Percentiles rank a stretch among this genome's conserved stretches.
phyloP scores from a whole-genome alignment of 2,113 vertebrate genomes.

The Pomatostomus ruficeps region DNA sequence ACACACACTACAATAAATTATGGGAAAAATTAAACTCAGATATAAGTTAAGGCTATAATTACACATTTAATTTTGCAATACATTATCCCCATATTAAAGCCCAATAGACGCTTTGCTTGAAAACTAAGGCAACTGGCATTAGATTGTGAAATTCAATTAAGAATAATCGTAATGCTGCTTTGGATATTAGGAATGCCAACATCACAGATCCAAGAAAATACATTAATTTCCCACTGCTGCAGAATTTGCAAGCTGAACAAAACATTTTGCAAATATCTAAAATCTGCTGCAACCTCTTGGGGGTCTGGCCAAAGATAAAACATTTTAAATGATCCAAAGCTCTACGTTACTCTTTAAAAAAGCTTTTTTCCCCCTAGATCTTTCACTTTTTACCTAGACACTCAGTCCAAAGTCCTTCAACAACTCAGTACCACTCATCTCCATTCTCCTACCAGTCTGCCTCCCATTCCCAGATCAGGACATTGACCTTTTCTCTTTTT shows the following conservation, averaged over 20 bases:
- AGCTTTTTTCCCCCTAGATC: not conserved
- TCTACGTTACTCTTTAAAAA: not conserved
- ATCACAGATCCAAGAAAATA: not conserved
- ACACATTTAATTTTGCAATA: conserved; percentile 12
- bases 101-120: not conserved
- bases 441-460: too few species aligned
- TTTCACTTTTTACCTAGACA: not conserved
- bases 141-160: conserved; percentile 11
- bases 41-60: not conserved
- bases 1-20: not conserved
- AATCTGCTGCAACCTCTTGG: not conserved
- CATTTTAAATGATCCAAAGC: not conserved
- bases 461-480: not conserved
- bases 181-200: not conserved
- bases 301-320: not conserved
- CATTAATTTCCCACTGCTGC: not conserved
- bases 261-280: not conserved
- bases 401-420: not conserved
- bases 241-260: not conserved
- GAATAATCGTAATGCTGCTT: not conserved
- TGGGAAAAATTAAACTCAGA: not conserved
- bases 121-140: not conserved
- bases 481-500: not conserved
- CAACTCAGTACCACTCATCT: not conserved
- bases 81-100: conserved; percentile 1